A percentile compares a stretch with the other conserved stretches of the same genome.
Evolutionary conservation across 1,140 invertebrate genomes (phyloP).

Genomic region (Lutraria rhynchaena): DNA sequence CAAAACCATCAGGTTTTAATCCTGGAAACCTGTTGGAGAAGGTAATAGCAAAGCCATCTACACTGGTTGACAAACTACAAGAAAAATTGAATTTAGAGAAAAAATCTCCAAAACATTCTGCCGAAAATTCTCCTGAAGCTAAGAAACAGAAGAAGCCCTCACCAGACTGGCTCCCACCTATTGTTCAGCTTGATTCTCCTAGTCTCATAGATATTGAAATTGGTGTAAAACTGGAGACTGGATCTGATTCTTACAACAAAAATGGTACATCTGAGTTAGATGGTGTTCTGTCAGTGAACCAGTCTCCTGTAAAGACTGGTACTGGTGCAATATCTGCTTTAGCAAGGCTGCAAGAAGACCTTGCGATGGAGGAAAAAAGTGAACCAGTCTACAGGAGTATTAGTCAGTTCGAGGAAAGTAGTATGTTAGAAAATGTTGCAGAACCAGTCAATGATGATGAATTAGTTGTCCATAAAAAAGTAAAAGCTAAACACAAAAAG

Average conservation of each 20-base stretch:
- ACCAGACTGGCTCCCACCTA: constrained; percentile 43
- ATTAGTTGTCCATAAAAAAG: constrained; percentile 84
- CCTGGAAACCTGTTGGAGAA: constrained; percentile 67
- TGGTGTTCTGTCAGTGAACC: neutral
- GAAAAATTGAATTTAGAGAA: constrained; percentile 47
- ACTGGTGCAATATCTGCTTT: constrained; percentile 26
- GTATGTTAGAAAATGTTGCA: neutral
- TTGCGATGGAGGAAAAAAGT: neutral
- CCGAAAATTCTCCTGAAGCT: neutral
- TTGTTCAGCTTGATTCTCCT: constrained; percentile 69
- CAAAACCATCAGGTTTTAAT: too few relatives aligned
- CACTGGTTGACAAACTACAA: constrained; percentile 36
- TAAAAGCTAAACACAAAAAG: constrained; percentile 80
- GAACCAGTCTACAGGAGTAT: constrained; percentile 15
- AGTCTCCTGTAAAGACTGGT: constrained; percentile 14
- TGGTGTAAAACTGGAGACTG: neutral
- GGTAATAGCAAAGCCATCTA: constrained; percentile 36
- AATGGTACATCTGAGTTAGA: neutral
- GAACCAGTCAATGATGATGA: constrained; percentile 78
- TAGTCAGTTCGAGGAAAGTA: constrained; percentile 3
- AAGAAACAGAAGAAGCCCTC: neutral
- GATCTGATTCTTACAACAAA: neutral
- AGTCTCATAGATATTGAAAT: constrained; percentile 69
- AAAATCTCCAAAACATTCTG: neutral
- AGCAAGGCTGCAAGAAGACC: constrained; percentile 23